phyloP scores from a whole-genome alignment of 1,140 invertebrate genomes.

The Nymphalis io region DNA sequence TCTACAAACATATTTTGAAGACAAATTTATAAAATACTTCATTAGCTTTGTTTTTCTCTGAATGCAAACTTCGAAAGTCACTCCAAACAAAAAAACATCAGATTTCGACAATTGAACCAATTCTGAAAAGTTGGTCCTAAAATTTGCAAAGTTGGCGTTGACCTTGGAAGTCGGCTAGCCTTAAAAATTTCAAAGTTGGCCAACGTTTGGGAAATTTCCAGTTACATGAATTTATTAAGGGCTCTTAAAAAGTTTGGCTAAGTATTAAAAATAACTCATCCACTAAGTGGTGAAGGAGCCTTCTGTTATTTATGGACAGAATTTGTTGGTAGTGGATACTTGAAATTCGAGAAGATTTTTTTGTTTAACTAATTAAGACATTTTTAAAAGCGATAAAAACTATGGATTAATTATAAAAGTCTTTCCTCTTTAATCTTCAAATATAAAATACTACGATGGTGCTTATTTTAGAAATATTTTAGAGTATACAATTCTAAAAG shows the following conservation, averaged over 20 bases:
- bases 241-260: conserved; percentile 19
- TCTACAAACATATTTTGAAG: neutral
- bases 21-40: neutral
- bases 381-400: too few relatives aligned
- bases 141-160: conserved; percentile 1
- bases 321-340: neutral
- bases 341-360: too few relatives aligned
- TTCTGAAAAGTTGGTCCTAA: neutral
- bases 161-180: conserved; percentile 6
- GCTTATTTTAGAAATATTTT: too few relatives aligned
- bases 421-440: too few relatives aligned
- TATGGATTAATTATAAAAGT: too few relatives aligned
- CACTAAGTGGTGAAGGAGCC: conserved; percentile 15
- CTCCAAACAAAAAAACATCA: conserved; percentile 16
- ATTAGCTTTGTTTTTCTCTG: conserved; percentile 11
- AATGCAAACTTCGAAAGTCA: neutral
- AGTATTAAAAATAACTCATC: conserved; percentile 29
- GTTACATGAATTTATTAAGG: conserved; percentile 26
- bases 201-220: conserved; percentile 19
- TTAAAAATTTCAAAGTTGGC: conserved; percentile 10
- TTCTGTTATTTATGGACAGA: conserved; percentile 14
- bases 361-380: too few relatives aligned
- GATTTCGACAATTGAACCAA: conserved; percentile 1
- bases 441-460: too few relatives aligned
- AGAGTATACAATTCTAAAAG: too few relatives aligned